These are phyloP conservation scores for Buphagus erythrorhynchus DNA, from an alignment of 2,797 vertebrate genomes.

Conservation along the genomic window DNA sequence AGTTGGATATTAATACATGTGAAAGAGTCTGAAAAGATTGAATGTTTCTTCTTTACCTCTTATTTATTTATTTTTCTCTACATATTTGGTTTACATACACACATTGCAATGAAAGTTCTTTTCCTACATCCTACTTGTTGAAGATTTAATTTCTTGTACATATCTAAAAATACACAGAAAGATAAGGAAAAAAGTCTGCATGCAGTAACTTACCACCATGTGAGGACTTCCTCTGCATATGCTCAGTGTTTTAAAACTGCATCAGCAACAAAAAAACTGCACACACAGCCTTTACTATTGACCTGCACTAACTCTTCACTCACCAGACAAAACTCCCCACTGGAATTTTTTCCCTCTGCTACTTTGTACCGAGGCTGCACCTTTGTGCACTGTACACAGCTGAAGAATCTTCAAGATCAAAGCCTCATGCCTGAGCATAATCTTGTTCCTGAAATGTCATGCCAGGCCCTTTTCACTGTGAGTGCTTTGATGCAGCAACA, in stretches of 20 bases:
- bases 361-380: background rate
- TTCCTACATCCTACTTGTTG: conserved; percentile 16
- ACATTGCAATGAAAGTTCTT: conserved; percentile 1
- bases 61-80: background rate
- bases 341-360: background rate
- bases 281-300: background rate
- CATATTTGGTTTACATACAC: background rate
- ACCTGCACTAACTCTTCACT: background rate
- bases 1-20: background rate
- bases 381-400: background rate
- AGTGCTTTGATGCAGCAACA: conserved; percentile 34
- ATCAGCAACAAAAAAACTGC: background rate
- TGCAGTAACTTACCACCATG: background rate
- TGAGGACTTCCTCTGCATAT: conserved; percentile 22
- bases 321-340: background rate
- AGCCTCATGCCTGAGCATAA: conserved; percentile 20
- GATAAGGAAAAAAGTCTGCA: background rate
- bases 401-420: conserved; percentile 42
- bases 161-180: conserved; percentile 45
- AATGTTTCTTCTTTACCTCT: background rate
- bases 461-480: conserved; percentile 24
- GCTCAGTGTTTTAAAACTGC: conserved; percentile 6
- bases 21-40: background rate
- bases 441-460: conserved; percentile 39
- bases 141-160: conserved; percentile 19